Conservation (phyloP, 2,888 invertebrate genomes). For the Amphimallon solstitiale region DNA sequence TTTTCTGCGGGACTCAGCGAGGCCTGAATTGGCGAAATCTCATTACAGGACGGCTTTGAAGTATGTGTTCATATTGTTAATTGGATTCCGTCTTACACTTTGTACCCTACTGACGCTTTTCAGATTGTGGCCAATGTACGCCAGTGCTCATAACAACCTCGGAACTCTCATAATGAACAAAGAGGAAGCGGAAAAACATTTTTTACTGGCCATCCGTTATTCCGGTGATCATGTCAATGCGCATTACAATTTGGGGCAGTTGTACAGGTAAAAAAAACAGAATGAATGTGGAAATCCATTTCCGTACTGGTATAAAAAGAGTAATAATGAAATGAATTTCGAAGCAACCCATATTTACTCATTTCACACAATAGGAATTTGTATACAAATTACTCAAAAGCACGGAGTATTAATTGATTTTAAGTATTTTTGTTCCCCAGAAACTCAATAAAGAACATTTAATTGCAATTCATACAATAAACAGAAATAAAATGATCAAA, state of each 20-base stretch:
- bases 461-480: no score
- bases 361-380: no score
- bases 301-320: no score
- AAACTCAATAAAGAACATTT: no score
- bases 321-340: no score
- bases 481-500: no score
- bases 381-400: no score
- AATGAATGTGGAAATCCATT: no score
- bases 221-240: constrained; percentile 84
- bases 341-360: no score
- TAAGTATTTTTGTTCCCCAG: no score
- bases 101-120: constrained; percentile 46
- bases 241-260: constrained; percentile 84
- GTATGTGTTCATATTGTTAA: constrained; percentile 65
- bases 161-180: constrained; percentile 79
- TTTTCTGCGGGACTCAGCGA: constrained; percentile 80
- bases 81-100: constrained; percentile 9
- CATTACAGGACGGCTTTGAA: constrained; percentile 83
- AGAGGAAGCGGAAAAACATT: constrained; percentile 79
- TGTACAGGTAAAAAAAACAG: constrained; percentile 74
- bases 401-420: no score
- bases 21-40: constrained; percentile 76
- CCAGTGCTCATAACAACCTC: constrained; percentile 88
- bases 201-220: constrained; percentile 77
- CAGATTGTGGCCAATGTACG: constrained; percentile 86